A percentile compares a stretch with the other conserved stretches of the same genome.
phyloP scores from a whole-genome alignment of 2,113 vertebrate genomes.

The Saimiri boliviensis region DNA sequence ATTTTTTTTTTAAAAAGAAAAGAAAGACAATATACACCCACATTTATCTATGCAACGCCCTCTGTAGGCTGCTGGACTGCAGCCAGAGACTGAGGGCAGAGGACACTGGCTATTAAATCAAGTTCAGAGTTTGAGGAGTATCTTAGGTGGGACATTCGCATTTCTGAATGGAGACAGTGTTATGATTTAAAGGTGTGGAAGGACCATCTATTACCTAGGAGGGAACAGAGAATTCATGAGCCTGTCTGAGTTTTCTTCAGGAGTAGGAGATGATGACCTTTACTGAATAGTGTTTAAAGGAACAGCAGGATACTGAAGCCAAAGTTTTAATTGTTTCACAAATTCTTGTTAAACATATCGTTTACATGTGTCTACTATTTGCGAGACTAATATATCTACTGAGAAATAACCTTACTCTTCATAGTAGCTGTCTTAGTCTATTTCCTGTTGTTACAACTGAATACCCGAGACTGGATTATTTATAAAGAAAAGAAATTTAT shows the following conservation, averaged over 20 bases:
- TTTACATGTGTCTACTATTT: accelerated
- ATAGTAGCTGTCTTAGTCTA: not conserved
- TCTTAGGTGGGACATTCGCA: not conserved
- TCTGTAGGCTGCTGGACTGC: not conserved
- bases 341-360: not conserved
- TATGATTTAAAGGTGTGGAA: not conserved
- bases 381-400: not conserved
- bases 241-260: not conserved
- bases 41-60: accelerated
- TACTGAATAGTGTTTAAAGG: no score
- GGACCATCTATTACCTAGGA: not conserved
- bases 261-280: not conserved
- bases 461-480: not conserved
- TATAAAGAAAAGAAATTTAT: not conserved
- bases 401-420: not conserved
- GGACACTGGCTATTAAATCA: not conserved
- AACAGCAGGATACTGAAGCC: not conserved
- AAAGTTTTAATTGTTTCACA: not conserved
- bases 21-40: accelerated
- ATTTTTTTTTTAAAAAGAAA: not conserved
- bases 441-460: not conserved
- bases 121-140: no score
- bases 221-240: not conserved
- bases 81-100: not conserved
- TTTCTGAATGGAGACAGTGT: not conserved